These are phyloP conservation scores for Lycia hirtaria DNA, from an alignment of 2,888 invertebrate genomes.

Conservation along the genomic window DNA sequence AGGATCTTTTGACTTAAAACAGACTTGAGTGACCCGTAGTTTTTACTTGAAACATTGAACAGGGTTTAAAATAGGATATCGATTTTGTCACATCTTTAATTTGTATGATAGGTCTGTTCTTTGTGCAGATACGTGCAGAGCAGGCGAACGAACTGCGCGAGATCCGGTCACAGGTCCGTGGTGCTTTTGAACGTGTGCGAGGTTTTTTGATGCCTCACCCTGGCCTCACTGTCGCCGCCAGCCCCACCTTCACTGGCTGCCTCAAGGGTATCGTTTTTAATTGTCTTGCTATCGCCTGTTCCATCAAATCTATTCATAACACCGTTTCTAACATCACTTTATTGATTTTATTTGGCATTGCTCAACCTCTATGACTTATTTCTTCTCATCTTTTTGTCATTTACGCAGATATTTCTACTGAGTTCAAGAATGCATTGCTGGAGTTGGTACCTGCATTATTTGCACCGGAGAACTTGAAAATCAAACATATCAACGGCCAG, in stretches of 20 bases:
- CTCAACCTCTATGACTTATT: too few species aligned
- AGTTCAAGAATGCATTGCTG: slow-evolving; percentile 22
- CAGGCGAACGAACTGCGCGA: slow-evolving; percentile 32
- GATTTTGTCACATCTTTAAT: too few species aligned
- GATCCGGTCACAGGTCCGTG: slow-evolving; percentile 28
- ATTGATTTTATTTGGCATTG: too few species aligned
- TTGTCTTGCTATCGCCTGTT: neutral
- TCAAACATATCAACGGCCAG: slow-evolving; percentile 24
- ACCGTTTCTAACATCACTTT: too few species aligned
- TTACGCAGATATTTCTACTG: slow-evolving; percentile 31
- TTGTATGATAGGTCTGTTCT: too few species aligned
- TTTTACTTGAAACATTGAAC: too few species aligned
- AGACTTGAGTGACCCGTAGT: too few species aligned
- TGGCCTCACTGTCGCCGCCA: slow-evolving; percentile 33
- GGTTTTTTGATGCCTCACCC: slow-evolving; percentile 41
- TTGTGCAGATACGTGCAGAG: slow-evolving; percentile 15
- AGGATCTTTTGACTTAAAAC: too few species aligned
- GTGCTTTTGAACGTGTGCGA: slow-evolving; percentile 31
- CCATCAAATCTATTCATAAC: too few species aligned
- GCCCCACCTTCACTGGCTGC: slow-evolving; percentile 30
- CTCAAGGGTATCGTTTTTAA: slow-evolving; percentile 28
- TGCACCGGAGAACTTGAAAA: slow-evolving; percentile 8
- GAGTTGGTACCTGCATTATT: slow-evolving; percentile 27
- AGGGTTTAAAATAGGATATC: too few species aligned
- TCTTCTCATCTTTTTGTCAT: too few species aligned